Evolutionary conservation across 2,888 invertebrate genomes (phyloP), one percentile per base, ranked within the genome.

Genomic region (Subacronicta megacephala): DNA sequence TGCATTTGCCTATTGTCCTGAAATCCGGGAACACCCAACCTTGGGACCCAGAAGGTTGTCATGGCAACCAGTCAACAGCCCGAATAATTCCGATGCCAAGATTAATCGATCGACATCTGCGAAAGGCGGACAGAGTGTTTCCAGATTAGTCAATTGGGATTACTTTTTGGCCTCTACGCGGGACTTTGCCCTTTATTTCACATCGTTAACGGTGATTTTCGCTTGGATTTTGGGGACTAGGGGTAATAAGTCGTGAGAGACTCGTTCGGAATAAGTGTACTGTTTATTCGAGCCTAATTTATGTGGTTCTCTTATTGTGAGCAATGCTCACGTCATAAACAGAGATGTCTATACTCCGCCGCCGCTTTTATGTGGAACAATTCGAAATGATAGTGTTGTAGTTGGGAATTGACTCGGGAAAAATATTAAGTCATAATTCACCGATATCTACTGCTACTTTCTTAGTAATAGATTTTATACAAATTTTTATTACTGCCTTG

Each of bases 41-140:
- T 64, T 41, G 20, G 62, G 47, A 50, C 44, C 52, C 51, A 65
- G 56, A 33, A 58, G 44, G 87, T 88, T 76, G 65, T 84, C 81
- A 87, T 84, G 68, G 85, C 74, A 81, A 88, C 89, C 79, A 80
- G 78, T 84, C 85, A 85, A 82, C 84, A 83, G 72, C 81, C 80
- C 83, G 78, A 87, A 87, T 88, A 88, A 89, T 84, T 85, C 82
- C 84, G 78, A 89, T 89, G 80, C 78, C 73, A 87, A 90, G 90
- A 92, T 90, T 90, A 92, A 92, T 91, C 88, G 90, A 89, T 87
- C 82, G 85, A 83, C 90, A 88, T 89, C 86, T 89, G 89, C 84
- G 81, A 87, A 84, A 85, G 89, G 87, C 91, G 81, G 88, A 81
- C 78, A 77, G 80, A 85, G 84, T 83, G 80, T 81, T 77, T 82